A percentile compares a stretch with the other conserved stretches of the same genome.
Conservation (phyloP, 2,888 invertebrate genomes). For the Galerucella pusilla region DNA sequence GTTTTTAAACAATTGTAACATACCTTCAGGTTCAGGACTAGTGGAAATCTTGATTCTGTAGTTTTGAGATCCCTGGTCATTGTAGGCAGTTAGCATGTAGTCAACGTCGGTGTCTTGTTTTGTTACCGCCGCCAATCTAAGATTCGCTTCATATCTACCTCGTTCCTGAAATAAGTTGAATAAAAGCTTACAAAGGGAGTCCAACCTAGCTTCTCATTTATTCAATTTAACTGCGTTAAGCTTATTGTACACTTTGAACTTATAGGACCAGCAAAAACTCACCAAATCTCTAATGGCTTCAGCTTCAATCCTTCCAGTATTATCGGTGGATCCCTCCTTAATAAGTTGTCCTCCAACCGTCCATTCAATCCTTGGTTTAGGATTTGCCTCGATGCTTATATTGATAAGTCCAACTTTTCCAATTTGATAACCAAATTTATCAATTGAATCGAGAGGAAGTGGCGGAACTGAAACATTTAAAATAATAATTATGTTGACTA, state of each 20-base stretch:
- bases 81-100: slow-evolving; percentile 76
- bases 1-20: slow-evolving; percentile 39
- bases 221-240: too few species aligned
- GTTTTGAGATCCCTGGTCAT: slow-evolving; percentile 74
- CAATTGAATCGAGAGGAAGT: slow-evolving; percentile 69
- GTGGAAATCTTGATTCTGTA: slow-evolving; percentile 78
- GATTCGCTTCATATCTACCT: slow-evolving; percentile 75
- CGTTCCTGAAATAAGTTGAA: slow-evolving; percentile 67
- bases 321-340: slow-evolving; percentile 67
- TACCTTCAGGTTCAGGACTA: slow-evolving; percentile 70
- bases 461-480: slow-evolving; percentile 71
- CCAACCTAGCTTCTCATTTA: too few species aligned
- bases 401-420: slow-evolving; percentile 78
- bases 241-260: too few species aligned
- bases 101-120: slow-evolving; percentile 81
- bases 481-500: not conserved
- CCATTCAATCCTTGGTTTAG: slow-evolving; percentile 78
- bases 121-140: slow-evolving; percentile 75
- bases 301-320: slow-evolving; percentile 66
- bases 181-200: not conserved
- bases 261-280: slow-evolving; percentile 43
- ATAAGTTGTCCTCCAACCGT: slow-evolving; percentile 70
- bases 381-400: slow-evolving; percentile 79
- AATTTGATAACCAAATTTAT: slow-evolving; percentile 79
- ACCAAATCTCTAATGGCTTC: slow-evolving; percentile 66